phyloP scores from a whole-genome alignment of 1,140 invertebrate genomes.

The Drosophila orosa region DNA sequence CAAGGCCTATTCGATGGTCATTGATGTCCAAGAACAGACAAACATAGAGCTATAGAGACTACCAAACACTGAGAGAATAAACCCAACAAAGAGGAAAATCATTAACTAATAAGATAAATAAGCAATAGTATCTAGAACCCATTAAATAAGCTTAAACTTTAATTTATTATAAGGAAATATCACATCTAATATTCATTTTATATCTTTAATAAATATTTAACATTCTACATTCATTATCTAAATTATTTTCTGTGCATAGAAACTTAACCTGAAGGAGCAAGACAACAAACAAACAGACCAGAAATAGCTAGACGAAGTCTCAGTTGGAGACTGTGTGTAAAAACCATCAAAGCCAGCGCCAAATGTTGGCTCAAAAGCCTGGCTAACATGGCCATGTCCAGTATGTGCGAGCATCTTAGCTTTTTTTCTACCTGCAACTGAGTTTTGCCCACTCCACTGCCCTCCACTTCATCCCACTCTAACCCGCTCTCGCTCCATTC shows the following conservation, averaged over 20 bases:
- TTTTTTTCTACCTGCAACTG: conserved; percentile 35
- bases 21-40: conserved; percentile 71
- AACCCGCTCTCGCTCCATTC: conserved; percentile 1
- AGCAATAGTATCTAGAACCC: rapidly evolving
- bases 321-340: conserved; percentile 34
- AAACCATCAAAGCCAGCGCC: conserved; percentile 77
- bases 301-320: conserved; percentile 30
- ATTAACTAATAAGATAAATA: too few species aligned
- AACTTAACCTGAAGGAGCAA: conserved; percentile 4
- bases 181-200: too few species aligned
- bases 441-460: conserved; percentile 13
- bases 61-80: conserved; percentile 8
- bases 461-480: conserved; percentile 4
- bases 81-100: background rate
- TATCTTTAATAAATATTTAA: too few species aligned
- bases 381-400: conserved; percentile 63
- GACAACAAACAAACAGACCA: conserved; percentile 16
- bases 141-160: rapidly evolving
- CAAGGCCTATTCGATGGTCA: conserved; percentile 51
- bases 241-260: background rate
- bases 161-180: background rate
- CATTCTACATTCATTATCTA: too few species aligned
- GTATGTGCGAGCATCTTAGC: conserved; percentile 51
- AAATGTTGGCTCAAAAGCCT: conserved; percentile 62
- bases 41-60: conserved; percentile 9